Conservation (phyloP, 2,797 vertebrate genomes). For the Periophthalmus magnuspinnatus region DNA sequence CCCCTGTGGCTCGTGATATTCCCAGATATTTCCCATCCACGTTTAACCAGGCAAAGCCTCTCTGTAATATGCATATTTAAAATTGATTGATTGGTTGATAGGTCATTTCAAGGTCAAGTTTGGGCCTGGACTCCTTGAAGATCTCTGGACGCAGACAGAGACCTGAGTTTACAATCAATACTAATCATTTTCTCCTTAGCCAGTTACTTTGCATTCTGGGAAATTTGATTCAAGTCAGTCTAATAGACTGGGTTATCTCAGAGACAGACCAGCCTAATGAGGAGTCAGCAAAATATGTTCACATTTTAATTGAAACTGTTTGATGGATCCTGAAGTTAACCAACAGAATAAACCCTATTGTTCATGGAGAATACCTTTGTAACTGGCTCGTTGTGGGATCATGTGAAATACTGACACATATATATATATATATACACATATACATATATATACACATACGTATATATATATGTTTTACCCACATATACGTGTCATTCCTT, state of each 20-base stretch:
- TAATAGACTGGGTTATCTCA: neutral
- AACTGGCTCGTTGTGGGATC: no score
- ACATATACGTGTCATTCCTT: no score
- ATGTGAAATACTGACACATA: no score
- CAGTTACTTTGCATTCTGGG: neutral
- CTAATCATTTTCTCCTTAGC: neutral
- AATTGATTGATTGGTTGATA: neutral
- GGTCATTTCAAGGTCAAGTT: neutral
- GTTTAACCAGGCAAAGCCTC: no score
- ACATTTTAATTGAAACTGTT: neutral
- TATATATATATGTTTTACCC: no score
- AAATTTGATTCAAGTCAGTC: neutral
- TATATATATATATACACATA: no score
- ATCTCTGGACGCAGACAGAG: neutral
- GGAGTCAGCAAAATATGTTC: neutral
- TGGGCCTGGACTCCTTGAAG: neutral
- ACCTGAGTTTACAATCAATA: slow-evolving; percentile 10
- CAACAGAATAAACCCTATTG: neutral
- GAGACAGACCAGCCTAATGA: neutral
- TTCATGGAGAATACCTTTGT: neutral
- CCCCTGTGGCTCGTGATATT: no score
- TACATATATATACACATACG: no score
- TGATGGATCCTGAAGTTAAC: no score
- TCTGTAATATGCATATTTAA: neutral
- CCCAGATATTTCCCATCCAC: no score